Conservation (phyloP, 1,140 invertebrate genomes). For the Diabrotica virgifera region DNA sequence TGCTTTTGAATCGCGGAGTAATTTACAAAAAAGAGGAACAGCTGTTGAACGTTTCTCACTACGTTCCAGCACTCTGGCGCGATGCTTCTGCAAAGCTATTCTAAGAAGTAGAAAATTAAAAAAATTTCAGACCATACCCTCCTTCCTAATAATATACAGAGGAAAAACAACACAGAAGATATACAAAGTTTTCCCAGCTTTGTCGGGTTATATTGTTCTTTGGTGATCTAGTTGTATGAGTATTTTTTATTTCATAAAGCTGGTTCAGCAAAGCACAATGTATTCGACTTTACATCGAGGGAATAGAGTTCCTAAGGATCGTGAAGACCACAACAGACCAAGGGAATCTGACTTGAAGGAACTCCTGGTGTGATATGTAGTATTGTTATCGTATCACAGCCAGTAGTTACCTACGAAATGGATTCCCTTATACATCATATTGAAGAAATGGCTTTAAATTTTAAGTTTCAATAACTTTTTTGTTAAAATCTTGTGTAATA, state of each 20-base stretch:
- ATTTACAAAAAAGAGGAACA: too few relatives aligned
- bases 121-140: too few relatives aligned
- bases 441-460: neutral
- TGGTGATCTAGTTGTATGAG: conserved; percentile 51
- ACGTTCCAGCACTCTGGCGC: too few relatives aligned
- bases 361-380: conserved; percentile 50
- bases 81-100: too few relatives aligned
- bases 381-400: conserved; percentile 46
- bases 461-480: too few relatives aligned
- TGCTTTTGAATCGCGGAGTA: too few relatives aligned
- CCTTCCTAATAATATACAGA: too few relatives aligned
- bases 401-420: conserved; percentile 50
- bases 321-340: neutral
- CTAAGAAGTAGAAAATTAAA: too few relatives aligned
- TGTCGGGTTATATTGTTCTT: conserved; percentile 49
- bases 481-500: too few relatives aligned
- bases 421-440: conserved; percentile 33
- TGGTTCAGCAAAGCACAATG: conserved; percentile 51
- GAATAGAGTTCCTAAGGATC: conserved; percentile 7
- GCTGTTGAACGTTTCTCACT: too few relatives aligned
- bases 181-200: conserved; percentile 4
- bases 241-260: conserved; percentile 47
- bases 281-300: conserved; percentile 43
- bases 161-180: neutral
- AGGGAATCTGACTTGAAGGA: conserved; percentile 47